phyloP scores from a whole-genome alignment of 2,797 vertebrate species.

The Salarias fasciatus region DNA sequence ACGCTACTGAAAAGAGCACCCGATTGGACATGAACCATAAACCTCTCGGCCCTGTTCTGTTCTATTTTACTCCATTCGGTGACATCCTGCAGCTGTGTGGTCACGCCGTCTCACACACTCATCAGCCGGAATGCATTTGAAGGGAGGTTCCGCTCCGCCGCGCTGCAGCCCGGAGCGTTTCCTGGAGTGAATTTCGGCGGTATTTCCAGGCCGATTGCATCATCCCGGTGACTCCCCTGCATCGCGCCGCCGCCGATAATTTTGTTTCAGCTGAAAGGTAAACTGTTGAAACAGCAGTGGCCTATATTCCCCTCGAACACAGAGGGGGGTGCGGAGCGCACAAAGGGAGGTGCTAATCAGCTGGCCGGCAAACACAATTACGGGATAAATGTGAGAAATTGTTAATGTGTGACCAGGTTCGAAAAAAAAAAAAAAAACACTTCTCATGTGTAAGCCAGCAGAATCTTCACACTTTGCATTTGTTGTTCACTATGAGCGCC shows the following conservation, averaged over 20 bases:
- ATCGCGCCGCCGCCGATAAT: constrained; percentile 17
- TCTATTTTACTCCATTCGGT: constrained; percentile 1
- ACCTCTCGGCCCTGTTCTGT: background rate
- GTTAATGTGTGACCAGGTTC: too few species aligned
- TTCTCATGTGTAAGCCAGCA: too few species aligned
- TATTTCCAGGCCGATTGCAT: constrained; percentile 26
- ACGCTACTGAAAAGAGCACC: too few species aligned
- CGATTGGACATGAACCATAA: too few species aligned
- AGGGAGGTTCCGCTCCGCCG: constrained; percentile 38
- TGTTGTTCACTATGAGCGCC: background rate
- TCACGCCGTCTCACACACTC: constrained; percentile 25
- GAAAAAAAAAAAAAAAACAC: background rate
- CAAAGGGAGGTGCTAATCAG: background rate
- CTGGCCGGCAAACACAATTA: background rate
- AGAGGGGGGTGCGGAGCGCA: background rate
- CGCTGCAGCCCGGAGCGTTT: constrained; percentile 33
- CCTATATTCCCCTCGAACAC: constrained; percentile 12
- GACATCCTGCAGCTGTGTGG: background rate
- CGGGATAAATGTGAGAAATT: too few species aligned
- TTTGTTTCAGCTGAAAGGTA: constrained; percentile 11
- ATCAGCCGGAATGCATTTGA: constrained; percentile 39
- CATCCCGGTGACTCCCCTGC: constrained; percentile 19
- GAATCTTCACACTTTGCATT: background rate
- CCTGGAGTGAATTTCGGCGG: constrained; percentile 14
- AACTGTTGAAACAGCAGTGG: constrained; percentile 3